Conservation (phyloP, 1,140 invertebrate genomes). For the Brachionus calyciflorus region DNA sequence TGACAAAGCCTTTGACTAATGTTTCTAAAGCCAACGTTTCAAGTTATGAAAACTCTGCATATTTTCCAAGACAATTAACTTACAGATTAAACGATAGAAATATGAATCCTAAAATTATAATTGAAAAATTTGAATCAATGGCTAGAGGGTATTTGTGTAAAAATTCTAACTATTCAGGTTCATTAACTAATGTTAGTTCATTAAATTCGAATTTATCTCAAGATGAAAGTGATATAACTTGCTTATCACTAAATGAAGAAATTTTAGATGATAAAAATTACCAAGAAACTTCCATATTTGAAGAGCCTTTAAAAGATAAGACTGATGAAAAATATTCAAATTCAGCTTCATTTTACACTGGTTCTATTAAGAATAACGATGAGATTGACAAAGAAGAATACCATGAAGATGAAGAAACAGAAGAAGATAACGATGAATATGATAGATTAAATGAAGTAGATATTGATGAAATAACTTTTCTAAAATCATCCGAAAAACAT, state of each 20-base stretch:
- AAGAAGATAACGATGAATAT: background rate
- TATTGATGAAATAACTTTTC: background rate
- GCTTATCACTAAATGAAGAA: too few relatives aligned
- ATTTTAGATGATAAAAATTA: background rate
- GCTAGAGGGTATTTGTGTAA: background rate
- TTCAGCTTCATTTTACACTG: conserved; percentile 10
- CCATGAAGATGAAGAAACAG: too few relatives aligned
- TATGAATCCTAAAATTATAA: conserved; percentile 19
- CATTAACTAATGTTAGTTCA: background rate
- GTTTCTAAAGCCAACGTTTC: background rate
- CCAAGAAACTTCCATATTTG: conserved; percentile 1
- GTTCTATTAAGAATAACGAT: conserved; percentile 18
- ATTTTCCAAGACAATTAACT: background rate
- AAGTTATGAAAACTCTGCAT: background rate
- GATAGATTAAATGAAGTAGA: conserved; percentile 1
- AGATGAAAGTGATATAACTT: background rate
- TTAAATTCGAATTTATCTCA: background rate
- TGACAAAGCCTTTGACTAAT: background rate
- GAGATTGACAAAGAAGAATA: background rate
- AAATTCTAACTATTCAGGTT: background rate
- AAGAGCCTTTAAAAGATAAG: background rate
- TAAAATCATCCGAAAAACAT: background rate
- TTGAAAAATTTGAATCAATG: conserved; percentile 10
- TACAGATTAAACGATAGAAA: conserved; percentile 6
- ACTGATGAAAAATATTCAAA: background rate